phyloP scores from a whole-genome alignment of 2,888 invertebrate genomes.

The Dexiosoma caninum region DNA sequence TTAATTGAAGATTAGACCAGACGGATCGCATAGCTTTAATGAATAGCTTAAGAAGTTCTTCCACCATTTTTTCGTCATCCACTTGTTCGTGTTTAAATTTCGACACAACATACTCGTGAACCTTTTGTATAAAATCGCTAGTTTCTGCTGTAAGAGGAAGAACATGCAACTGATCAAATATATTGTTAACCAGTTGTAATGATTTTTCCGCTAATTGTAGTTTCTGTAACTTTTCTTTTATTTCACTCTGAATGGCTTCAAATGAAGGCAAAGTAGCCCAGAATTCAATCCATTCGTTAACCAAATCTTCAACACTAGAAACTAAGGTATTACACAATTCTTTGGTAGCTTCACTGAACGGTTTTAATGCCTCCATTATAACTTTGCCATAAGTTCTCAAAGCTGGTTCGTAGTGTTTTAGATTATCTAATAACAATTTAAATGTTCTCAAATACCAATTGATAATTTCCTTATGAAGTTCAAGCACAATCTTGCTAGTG shows the following conservation, averaged over 20 bases:
- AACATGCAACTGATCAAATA: slow-evolving; percentile 80
- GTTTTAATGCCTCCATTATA: slow-evolving; percentile 75
- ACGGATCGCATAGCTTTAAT: slow-evolving; percentile 80
- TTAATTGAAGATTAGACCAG: slow-evolving; percentile 63
- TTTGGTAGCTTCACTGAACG: slow-evolving; percentile 73
- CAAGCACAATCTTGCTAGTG: slow-evolving; percentile 66
- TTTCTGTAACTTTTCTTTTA: slow-evolving; percentile 71
- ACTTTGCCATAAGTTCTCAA: slow-evolving; percentile 76
- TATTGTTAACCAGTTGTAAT: slow-evolving; percentile 79
- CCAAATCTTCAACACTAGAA: slow-evolving; percentile 68
- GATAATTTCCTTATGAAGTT: slow-evolving; percentile 68
- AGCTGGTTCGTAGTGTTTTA: slow-evolving; percentile 73
- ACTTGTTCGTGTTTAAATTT: slow-evolving; percentile 81
- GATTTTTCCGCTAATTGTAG: slow-evolving; percentile 81
- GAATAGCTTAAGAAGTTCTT: slow-evolving; percentile 81
- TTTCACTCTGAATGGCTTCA: slow-evolving; percentile 67
- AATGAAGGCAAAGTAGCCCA: slow-evolving; percentile 79
- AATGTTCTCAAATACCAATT: slow-evolving; percentile 65
- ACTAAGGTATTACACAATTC: slow-evolving; percentile 77
- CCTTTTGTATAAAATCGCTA: slow-evolving; percentile 80
- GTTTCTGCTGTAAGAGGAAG: slow-evolving; percentile 83
- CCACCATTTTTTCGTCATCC: slow-evolving; percentile 82
- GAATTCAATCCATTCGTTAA: slow-evolving; percentile 77
- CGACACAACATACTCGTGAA: slow-evolving; percentile 82
- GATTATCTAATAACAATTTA: slow-evolving; percentile 65